Evolutionary conservation across 2,113 vertebrate genomes (phyloP).

Genomic region (Pluvianellus socialis): DNA sequence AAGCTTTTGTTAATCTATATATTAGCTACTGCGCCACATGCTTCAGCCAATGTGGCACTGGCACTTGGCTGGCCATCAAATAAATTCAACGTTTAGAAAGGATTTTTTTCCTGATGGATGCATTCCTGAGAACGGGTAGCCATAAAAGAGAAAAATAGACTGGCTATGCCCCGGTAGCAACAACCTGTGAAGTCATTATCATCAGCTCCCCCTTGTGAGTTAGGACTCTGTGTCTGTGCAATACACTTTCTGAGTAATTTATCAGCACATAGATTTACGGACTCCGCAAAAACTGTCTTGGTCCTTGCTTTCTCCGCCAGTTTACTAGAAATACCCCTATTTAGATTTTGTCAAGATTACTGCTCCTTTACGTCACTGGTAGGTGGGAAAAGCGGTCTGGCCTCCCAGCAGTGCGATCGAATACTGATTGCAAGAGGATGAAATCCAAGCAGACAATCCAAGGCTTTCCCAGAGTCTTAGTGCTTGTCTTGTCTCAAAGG

Average conservation of each 20-base stretch:
- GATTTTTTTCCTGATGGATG: slow-evolving; percentile 21
- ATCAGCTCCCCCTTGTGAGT: neutral
- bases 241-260: neutral
- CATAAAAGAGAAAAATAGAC: slow-evolving; percentile 54
- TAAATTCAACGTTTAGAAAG: neutral
- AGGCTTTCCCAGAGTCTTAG: neutral
- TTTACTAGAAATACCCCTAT: slow-evolving; percentile 37
- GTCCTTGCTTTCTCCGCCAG: slow-evolving; percentile 14
- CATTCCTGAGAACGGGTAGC: neutral
- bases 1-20: neutral
- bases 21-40: neutral
- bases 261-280: slow-evolving; percentile 38
- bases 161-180: neutral
- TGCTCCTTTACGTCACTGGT: neutral
- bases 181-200: slow-evolving; percentile 49
- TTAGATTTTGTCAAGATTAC: slow-evolving; percentile 43
- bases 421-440: neutral
- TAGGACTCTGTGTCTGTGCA: neutral
- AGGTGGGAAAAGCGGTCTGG: neutral
- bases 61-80: neutral
- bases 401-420: neutral
- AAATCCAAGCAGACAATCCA: neutral
- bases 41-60: neutral
- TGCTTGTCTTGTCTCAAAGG: neutral
- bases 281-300: neutral